Base-by-base conservation (phyloP, 2,888 invertebrate genomes). In the Serrognathus titanus region DNA sequence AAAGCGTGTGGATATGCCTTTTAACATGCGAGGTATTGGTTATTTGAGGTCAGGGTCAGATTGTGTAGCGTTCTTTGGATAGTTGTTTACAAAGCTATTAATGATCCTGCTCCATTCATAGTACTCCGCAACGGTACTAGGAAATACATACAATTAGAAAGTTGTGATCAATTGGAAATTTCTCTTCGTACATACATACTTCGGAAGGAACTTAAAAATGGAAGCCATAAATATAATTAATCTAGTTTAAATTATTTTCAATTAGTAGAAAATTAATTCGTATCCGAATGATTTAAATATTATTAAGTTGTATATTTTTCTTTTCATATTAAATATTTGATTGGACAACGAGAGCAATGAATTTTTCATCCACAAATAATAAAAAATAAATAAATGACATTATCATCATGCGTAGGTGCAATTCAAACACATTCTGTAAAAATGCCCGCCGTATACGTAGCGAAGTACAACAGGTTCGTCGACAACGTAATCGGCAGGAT, bases 401-500 rank as follows among this genome's bases (percentile, higher is more conserved):
- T 43, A 11, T 40, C 36, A 31, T 38, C 13, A n/a, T 11, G 20
- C 16, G 5, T 43, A 60, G 60, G 60, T 48, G 57, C 54, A n/a
- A 31, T 60, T 2, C 57, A 62, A 67, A 46, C 64, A 72, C 62
- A 48, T 35, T 53, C 53, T 3, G 11, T 46, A 11, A 37, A 80
- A 50, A 75, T 90, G 62, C 86, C 92, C 38, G 85, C 88, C 8
- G 82, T 87, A 59, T 88, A 90, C 79, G 87, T 89, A 36, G 83
- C 88, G 50, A 91, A 91, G 71, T 92, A 92, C 80, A 93, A 93
- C 78, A 84, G 88, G 64, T 92, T 92, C 75, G 88, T 92, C 55
- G 93, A 93, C 78, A 90, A 86, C 67, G 90, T 92, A 64, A 81
- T 92, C 62, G 85, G 85, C 55, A 84, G 90, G 67, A 91, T 93